Evolutionary conservation across 1,140 invertebrate genomes (phyloP), one percentile per base, ranked within the genome.

Genomic region (Lepidurus packardi): DNA sequence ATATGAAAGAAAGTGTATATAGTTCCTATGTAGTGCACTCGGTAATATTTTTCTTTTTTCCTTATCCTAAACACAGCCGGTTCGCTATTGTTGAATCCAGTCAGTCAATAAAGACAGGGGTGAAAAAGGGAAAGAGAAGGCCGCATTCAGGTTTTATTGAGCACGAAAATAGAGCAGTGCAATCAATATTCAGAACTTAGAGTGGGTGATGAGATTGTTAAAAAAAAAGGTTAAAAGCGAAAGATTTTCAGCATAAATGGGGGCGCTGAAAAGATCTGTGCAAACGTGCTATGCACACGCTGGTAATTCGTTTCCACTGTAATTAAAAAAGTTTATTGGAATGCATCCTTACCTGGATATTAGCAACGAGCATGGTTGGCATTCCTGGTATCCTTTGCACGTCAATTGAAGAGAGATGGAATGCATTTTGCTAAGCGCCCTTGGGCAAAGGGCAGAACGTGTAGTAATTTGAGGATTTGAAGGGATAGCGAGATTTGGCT

Each of bases 101-200:
- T 65, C 53, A 65, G 53, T 65, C 53, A 65, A 65, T 65, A 65
- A 65, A 7, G 13, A 65, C 53, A n/a, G 16, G 2, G 21, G 21
- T 6, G n/a, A 65, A 65, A n/a, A 13, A 21, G 5, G 53, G 21
- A 21, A 13, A 5, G 16, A 65, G 4, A 13, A 65, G 53, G 21
- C 53, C 34, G 34, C 34, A 34, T 34, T 34, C 53, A 65, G 53
- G 53, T 16, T 65, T 65, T 65, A 65, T 65, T 13, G 53, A 21
- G 16, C 13, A 13, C 13, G 53, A 65, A 9, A 65, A 65, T 65
- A 65, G 21, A 65, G 53, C 53, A 65, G 53, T n/a, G 53, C 13
- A 65, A 65, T 65, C 53, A 65, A 65, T 65, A 65, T 65, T 65
- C 21, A 65, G 53, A 65, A 13, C 53, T 21, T 21, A 65, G 53